Conservation (phyloP, 1,140 invertebrate genomes). For the Protaetia brevitarsis region DNA sequence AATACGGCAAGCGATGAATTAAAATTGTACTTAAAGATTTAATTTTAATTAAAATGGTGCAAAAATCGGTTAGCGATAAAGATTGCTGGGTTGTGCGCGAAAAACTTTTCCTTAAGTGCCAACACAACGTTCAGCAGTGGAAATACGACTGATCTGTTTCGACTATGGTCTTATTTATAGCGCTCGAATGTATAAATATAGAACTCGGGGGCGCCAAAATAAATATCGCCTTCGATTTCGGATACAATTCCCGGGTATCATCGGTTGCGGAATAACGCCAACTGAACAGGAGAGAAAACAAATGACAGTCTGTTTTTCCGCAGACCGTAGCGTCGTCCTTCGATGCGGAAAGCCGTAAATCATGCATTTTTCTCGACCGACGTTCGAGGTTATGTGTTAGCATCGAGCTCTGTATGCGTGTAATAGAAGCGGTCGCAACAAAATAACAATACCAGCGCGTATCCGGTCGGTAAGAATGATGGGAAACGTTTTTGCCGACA, state of each 20-base stretch:
- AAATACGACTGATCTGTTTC: no score
- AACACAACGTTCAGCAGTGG: no score
- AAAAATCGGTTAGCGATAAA: no score
- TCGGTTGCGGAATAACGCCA: no score
- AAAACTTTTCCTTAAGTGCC: no score
- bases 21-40: no score
- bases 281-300: neutral
- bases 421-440: neutral
- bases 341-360: slow-evolving; percentile 13
- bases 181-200: no score
- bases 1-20: no score
- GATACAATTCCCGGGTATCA: slow-evolving; percentile 5
- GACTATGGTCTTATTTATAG: no score
- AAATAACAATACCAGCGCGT: neutral
- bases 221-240: neutral
- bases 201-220: no score
- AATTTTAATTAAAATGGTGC: no score
- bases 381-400: neutral
- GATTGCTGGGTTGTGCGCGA: no score
- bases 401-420: neutral
- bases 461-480: neutral
- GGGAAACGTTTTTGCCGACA: neutral
- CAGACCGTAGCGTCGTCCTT: neutral
- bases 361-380: neutral
- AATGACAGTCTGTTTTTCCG: slow-evolving; percentile 16